A percentile compares a stretch with the other conserved stretches of the same genome.
These are phyloP conservation scores for Hofmannophila pseudospretella DNA, from an alignment of 2,888 invertebrate species.

Conservation along the genomic window DNA sequence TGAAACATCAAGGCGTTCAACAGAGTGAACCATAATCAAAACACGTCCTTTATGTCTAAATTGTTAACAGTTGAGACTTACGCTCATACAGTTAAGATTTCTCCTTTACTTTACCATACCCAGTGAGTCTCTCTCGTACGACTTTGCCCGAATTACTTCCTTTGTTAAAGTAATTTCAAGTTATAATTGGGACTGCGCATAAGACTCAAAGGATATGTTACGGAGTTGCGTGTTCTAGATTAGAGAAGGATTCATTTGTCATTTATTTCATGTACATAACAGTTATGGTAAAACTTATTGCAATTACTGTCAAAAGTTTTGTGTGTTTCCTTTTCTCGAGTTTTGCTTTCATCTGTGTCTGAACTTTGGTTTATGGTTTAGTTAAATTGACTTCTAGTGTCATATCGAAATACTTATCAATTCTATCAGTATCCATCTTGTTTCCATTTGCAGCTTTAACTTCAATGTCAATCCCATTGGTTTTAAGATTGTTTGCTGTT, in stretches of 20 bases:
- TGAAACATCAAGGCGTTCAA: too few species aligned
- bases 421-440: neutral
- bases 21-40: too few species aligned
- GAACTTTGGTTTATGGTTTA: too few species aligned
- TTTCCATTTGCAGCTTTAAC: too few species aligned
- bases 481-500: too few species aligned
- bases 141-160: conserved; percentile 32
- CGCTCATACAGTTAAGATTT: neutral
- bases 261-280: conserved; percentile 1
- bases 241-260: conserved; percentile 4
- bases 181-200: conserved; percentile 41
- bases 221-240: conserved; percentile 4
- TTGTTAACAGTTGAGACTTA: neutral
- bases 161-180: conserved; percentile 48
- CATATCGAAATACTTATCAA: neutral
- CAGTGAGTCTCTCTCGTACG: conserved; percentile 12
- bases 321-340: neutral
- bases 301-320: conserved; percentile 3
- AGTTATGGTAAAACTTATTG: neutral
- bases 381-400: neutral
- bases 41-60: neutral
- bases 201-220: conserved; percentile 9
- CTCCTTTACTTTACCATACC: conserved; percentile 2
- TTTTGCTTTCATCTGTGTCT: too few species aligned
- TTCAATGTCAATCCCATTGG: too few species aligned